These are phyloP conservation scores for Ammodytes dubius DNA, from an alignment of 2,113 vertebrate species.

Conservation along the genomic window DNA sequence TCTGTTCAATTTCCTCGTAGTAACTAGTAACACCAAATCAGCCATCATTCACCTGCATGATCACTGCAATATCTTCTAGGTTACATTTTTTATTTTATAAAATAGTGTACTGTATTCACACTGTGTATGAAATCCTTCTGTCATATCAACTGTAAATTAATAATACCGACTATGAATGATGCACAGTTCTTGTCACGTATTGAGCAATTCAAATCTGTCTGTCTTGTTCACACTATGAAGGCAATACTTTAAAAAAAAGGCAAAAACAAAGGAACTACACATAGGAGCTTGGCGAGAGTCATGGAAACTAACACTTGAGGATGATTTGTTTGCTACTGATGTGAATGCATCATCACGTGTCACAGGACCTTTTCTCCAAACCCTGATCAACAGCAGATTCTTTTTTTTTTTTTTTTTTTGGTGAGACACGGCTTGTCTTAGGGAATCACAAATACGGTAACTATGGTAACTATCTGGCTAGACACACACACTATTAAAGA, in stretches of 20 bases:
- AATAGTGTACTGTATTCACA: neutral
- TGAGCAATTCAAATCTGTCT: neutral
- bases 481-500: neutral
- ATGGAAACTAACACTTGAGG: constrained; percentile 1
- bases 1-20: neutral
- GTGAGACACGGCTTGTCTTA: neutral
- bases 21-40: neutral
- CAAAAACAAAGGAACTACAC: constrained; percentile 7
- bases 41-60: neutral
- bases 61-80: neutral
- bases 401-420: neutral
- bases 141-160: neutral
- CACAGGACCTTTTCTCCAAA: neutral
- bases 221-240: constrained; percentile 23
- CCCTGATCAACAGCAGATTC: constrained; percentile 20
- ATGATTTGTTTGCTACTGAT: neutral
- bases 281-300: neutral
- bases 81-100: neutral
- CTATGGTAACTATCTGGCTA: neutral
- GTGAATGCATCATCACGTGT: neutral
- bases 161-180: neutral
- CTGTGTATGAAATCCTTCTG: constrained; percentile 1
- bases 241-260: constrained; percentile 37
- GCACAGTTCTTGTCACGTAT: neutral
- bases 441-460: neutral